Base-by-base conservation (phyloP, 64 coral and sea anemone species). In the Actinia equina region DNA sequence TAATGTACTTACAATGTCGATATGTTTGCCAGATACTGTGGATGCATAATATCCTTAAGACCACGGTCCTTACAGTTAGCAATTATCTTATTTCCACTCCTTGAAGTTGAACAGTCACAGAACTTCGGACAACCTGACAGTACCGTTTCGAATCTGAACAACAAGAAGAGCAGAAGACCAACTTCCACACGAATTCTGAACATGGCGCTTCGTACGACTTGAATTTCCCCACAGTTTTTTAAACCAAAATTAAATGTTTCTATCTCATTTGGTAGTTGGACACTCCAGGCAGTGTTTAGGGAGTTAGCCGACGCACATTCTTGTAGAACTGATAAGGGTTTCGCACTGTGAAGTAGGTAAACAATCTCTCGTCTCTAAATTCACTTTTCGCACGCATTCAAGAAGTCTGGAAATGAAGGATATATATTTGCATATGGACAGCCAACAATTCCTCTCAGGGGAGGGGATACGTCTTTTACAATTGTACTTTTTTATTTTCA, bases 311-410 rank as follows among this genome's bases (percentile, higher is more conserved):
- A 81, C 30, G 27, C 14, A 49, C 78, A 81, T 81, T 85, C 57
- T 60, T 85, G 17, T 13, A 53, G 59, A 20, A 53, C 22, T 27
- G 83, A 85, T 60, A 85, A 82, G 69, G 45, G 83, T 59, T 61
- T 59, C 57, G 43, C 83, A 61, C 83, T 61, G 83, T 59, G 83
- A 27, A 42, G 55, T 58, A 43, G 55, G 55, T 85, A 85, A 85
- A 85, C 83, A 85, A 85, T 85, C 59, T 80, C 49, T 63, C 51
- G 78, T 81, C 78, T 81, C 44, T 81, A 81, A 81, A 81, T 44
- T 81, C 78, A 37, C 23, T 74, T 74, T 74, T 74, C 69, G 20
- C 69, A 74, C 69, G 69, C 69, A 74, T 74, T 37, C 26, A 15
- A 81, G 78, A 81, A 81, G 78, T 81, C 78, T 81, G 78, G 78